Evolutionary conservation across 2,888 invertebrate genomes (phyloP).

Genomic region (Panorpa germanica): DNA sequence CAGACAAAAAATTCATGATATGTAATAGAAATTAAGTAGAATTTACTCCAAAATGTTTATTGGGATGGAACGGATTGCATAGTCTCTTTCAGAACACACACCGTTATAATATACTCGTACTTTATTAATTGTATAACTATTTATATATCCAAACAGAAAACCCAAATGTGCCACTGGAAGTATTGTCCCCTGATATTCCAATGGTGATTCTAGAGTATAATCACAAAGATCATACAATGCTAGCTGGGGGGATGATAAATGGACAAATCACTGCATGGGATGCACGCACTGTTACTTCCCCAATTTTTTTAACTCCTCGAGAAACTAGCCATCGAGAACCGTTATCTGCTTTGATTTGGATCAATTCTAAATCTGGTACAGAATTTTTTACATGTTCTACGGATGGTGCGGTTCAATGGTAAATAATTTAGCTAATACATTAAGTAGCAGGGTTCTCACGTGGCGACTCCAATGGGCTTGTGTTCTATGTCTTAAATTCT

Average conservation of each 20-base stretch:
- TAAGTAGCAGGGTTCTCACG: too few relatives aligned
- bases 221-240: slow-evolving; percentile 61
- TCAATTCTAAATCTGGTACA: slow-evolving; percentile 83
- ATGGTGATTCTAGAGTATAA: slow-evolving; percentile 75
- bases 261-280: slow-evolving; percentile 78
- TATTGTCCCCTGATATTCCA: slow-evolving; percentile 56
- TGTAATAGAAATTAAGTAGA: too few relatives aligned
- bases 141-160: too few relatives aligned
- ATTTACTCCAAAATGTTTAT: too few relatives aligned
- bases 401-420: slow-evolving; percentile 79
- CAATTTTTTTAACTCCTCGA: slow-evolving; percentile 56
- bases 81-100: too few relatives aligned
- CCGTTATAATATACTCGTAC: too few relatives aligned
- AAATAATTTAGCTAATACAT: too few relatives aligned
- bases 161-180: slow-evolving; percentile 65
- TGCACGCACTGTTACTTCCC: slow-evolving; percentile 61
- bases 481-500: too few relatives aligned
- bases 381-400: slow-evolving; percentile 89
- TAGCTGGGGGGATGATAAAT: slow-evolving; percentile 58
- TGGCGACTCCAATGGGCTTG: too few relatives aligned
- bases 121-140: too few relatives aligned
- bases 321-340: slow-evolving; percentile 79
- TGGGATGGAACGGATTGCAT: too few relatives aligned
- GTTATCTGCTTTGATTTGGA: slow-evolving; percentile 75
- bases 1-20: too few relatives aligned